Base-by-base conservation (phyloP, 2,888 invertebrate genomes). In the Agonum fuliginosum region DNA sequence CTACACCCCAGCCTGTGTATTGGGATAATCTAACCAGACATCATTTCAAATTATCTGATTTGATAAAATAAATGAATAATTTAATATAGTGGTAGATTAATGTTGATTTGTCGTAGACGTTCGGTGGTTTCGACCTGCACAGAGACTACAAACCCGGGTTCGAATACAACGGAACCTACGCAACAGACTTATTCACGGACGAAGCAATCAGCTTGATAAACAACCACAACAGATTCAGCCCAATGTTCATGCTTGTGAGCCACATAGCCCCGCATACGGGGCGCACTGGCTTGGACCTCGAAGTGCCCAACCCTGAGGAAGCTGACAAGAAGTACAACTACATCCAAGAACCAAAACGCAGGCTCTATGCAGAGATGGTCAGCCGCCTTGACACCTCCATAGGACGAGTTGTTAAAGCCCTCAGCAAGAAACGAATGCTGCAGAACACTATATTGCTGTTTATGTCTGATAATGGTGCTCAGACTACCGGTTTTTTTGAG, bases 391-490 rank as follows among this genome's bases (percentile, higher is more conserved):
- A 98, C 84, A 91, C 94, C 78, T 94, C 96, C 41, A 91, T 98
- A 0, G 97, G 96, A 0, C 89, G 91, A 37, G 90, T 97, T 10
- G 89, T 96, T 0, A 84, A 89, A 65, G 91, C 94, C 2, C 87
- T 98, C 72, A 87, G 90, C 70, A 85, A 89, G 0, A 91, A 90
- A 78, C 88, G 89, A 1, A 92, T 96, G 87, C 87, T 97, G 80
- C 88, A 95, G 48, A 93, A 97, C 84, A 94, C 96, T 0, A 91
- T 98, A 54, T 89, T 98, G 71, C 86, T 96, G 0, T 98, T 97
- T 84, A 91, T 94, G 81, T 93, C 96, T 8, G 98, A 97, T 84
- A 97, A 97, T 84, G 96, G 97, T 0, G 95, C 93, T 0, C 94
- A 95, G 65, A 92, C 95, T 0, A 87, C 89, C 75, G 96, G 95